These are phyloP conservation scores for Turritopsis dohrnii DNA, from an alignment of 30 jellyfish, hydroid and myxozoan genomes.

Conservation along the genomic window DNA sequence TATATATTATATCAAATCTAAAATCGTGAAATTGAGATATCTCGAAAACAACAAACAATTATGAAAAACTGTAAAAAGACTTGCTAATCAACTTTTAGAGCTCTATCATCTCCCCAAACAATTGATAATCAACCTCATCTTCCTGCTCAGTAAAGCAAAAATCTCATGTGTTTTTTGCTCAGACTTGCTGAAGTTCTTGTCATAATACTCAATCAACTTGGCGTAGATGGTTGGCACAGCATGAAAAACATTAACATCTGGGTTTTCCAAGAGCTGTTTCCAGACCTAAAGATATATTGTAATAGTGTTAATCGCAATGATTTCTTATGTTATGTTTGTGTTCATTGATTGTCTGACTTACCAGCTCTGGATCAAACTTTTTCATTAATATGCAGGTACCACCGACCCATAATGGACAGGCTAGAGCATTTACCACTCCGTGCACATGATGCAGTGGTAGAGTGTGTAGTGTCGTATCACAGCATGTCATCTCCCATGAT, in stretches of 20 bases:
- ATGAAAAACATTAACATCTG: conserved; percentile 19
- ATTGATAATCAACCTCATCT: no score
- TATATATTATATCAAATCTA: no score
- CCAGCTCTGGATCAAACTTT: not conserved
- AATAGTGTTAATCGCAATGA: not conserved
- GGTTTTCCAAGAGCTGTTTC: not conserved
- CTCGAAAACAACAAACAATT: no score
- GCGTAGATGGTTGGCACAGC: conserved; percentile 29
- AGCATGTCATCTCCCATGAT: conserved; percentile 7
- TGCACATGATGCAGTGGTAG: conserved; percentile 20
- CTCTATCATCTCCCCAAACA: no score
- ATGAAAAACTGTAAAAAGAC: no score
- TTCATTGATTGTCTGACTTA: not conserved
- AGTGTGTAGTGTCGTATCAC: conserved; percentile 3
- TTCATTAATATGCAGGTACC: not conserved
- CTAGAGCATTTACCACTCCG: conserved; percentile 11
- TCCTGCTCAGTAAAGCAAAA: not conserved
- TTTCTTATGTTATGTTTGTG: not conserved
- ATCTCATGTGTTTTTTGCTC: not conserved
- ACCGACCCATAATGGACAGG: conserved; percentile 8
- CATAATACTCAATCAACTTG: conserved; percentile 1
- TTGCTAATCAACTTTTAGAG: no score
- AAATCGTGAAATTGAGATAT: no score
- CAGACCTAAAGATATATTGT: not conserved
- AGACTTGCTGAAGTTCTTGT: not conserved